Evolutionary conservation across 2,888 invertebrate species (phyloP).

Genomic region (Caprella mutica): DNA sequence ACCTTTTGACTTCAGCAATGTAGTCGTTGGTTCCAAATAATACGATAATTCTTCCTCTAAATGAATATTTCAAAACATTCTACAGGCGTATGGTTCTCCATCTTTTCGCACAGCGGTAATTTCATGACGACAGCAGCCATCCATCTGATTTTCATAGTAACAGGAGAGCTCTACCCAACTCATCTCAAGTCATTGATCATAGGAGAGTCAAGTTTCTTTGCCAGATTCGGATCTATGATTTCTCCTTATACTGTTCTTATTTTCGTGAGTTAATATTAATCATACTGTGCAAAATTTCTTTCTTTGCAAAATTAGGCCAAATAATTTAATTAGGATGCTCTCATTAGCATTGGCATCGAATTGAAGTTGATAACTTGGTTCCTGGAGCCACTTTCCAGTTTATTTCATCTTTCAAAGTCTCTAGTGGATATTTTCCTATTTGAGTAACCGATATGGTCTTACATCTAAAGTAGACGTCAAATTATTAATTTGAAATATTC

Average conservation of each 20-base stretch:
- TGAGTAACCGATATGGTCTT: background rate
- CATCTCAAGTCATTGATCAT: constrained; percentile 14
- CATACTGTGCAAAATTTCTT: background rate
- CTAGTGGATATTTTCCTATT: no score
- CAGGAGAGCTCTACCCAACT: constrained; percentile 21
- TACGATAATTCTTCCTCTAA: no score
- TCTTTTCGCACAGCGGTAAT: constrained; percentile 15
- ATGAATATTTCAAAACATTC: no score
- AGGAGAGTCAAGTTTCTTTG: constrained; percentile 10
- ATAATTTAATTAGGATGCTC: no score
- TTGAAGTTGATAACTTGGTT: no score
- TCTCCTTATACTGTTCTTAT: constrained; percentile 12
- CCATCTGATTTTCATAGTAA: constrained; percentile 20
- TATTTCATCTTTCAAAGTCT: no score
- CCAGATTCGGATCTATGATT: constrained; percentile 11
- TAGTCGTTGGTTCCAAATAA: no score
- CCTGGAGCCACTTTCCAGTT: no score
- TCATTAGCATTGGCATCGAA: no score
- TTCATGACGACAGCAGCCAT: constrained; percentile 22
- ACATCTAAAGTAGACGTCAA: no score
- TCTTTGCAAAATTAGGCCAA: background rate
- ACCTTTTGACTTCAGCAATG: no score
- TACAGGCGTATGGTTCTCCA: background rate
- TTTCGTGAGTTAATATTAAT: background rate
- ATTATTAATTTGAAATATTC: no score